Percentiles rank a stretch among this genome's conserved stretches.
Conservation (phyloP, 1,140 invertebrate species). For the Hyposmocoma kahamanoa region DNA sequence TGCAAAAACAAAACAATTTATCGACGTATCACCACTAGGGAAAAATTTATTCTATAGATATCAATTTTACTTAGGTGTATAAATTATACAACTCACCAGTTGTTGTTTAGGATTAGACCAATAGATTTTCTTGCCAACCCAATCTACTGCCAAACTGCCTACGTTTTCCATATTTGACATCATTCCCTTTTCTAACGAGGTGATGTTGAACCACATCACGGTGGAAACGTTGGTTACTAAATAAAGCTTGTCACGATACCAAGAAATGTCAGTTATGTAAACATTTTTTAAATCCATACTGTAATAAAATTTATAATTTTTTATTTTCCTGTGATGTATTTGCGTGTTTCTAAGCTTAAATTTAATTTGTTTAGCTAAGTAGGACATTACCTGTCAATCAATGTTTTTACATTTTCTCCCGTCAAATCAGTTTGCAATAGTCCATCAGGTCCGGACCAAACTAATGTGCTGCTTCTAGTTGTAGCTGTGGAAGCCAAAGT, state of each 20-base stretch:
- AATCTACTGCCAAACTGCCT: conserved; percentile 88
- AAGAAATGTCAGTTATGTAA: conserved; percentile 79
- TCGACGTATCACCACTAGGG: no score
- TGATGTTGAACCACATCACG: conserved; percentile 82
- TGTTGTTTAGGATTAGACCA: conserved; percentile 92
- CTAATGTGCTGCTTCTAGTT: conserved; percentile 74
- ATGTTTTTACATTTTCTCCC: conserved; percentile 79
- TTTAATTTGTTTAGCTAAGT: neutral
- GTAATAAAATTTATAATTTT: conserved; percentile 25
- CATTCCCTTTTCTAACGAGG: conserved; percentile 70
- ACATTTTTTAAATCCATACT: conserved; percentile 70
- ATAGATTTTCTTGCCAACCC: conserved; percentile 90
- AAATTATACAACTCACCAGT: conserved; percentile 75
- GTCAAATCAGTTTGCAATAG: conserved; percentile 83
- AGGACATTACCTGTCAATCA: conserved; percentile 74
- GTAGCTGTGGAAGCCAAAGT: conserved; percentile 74
- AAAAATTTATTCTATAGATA: no score
- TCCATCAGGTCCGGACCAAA: conserved; percentile 83
- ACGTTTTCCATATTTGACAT: conserved; percentile 81
- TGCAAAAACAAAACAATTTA: no score
- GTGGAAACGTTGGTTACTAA: conserved; percentile 83
- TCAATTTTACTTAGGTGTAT: no score
- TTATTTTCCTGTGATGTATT: neutral
- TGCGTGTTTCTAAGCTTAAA: neutral
- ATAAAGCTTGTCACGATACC: conserved; percentile 81